A percentile compares a stretch with the other conserved stretches of the same genome.
phyloP scores from a whole-genome alignment of 2,113 vertebrate species.

The Solenodon paradoxus region DNA sequence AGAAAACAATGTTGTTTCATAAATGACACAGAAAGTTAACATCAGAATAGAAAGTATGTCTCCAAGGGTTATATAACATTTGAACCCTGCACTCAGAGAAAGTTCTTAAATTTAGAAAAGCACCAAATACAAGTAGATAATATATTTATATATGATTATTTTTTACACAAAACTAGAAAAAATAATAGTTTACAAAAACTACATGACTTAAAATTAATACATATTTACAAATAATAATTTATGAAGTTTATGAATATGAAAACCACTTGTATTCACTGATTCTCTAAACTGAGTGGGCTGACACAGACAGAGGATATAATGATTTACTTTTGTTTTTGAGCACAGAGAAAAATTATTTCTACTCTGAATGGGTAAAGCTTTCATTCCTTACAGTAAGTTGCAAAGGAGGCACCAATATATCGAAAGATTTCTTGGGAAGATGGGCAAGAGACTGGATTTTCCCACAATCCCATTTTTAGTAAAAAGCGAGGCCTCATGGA shows the following conservation, averaged over 20 bases:
- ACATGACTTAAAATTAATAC: not conserved
- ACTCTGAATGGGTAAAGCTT: not conserved
- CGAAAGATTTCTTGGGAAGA: not conserved
- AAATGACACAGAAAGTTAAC: not conserved
- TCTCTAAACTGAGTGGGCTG: not conserved
- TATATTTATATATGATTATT: not conserved
- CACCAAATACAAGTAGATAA: not conserved
- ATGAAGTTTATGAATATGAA: not conserved
- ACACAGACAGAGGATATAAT: not conserved
- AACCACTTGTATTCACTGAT: not conserved
- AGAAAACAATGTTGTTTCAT: slow-evolving; percentile 44
- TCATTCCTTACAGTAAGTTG: not conserved
- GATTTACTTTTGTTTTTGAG: not conserved
- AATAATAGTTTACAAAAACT: not conserved
- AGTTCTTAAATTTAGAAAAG: slow-evolving; percentile 26
- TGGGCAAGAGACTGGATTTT: not conserved
- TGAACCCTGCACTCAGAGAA: not conserved
- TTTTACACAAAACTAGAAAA: slow-evolving; percentile 28
- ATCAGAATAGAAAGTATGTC: slow-evolving; percentile 1
- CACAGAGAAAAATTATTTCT: not conserved
- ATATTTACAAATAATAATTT: not conserved
- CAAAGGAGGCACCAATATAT: not conserved
- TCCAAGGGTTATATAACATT: not conserved
- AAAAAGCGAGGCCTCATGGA: not conserved
- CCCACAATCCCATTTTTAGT: not conserved